Conservation (phyloP, 2,113 vertebrate genomes). For the Scomber japonicus region DNA sequence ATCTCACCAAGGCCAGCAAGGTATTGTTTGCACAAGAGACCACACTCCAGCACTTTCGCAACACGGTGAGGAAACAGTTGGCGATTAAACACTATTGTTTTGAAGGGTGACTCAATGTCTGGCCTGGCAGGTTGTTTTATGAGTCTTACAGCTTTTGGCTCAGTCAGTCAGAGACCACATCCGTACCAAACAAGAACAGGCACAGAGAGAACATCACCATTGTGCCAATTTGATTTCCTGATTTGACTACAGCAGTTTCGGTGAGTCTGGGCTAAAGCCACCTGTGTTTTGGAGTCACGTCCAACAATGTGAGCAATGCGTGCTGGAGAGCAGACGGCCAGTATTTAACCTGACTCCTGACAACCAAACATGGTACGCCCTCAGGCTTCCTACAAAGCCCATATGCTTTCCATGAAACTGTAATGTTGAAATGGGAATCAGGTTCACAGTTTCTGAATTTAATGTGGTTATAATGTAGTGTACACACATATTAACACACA, state of each 20-base stretch:
- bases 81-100: constrained; percentile 37
- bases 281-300: constrained; percentile 20
- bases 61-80: constrained; percentile 45
- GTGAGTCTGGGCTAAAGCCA: constrained; percentile 19
- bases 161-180: constrained; percentile 21
- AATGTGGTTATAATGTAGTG: not conserved
- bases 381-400: constrained; percentile 1
- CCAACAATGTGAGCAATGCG: constrained; percentile 35
- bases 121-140: constrained; percentile 35
- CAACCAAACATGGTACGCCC: constrained; percentile 16
- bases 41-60: constrained; percentile 24
- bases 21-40: constrained; percentile 21
- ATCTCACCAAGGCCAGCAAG: constrained; percentile 22
- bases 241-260: constrained; percentile 10
- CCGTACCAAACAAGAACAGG: constrained; percentile 11
- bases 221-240: constrained; percentile 32
- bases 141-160: constrained; percentile 37
- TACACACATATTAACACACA: not conserved
- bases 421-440: constrained; percentile 4
- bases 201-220: constrained; percentile 13
- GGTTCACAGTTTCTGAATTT: constrained; percentile 14
- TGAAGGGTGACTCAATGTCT: constrained; percentile 53
- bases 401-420: constrained; percentile 36
- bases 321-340: constrained; percentile 12
- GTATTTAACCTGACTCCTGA: constrained; percentile 20